A percentile compares a stretch with the other conserved stretches of the same genome.
Conservation (phyloP, 1,140 invertebrate genomes). For the Aphidius ervi region DNA sequence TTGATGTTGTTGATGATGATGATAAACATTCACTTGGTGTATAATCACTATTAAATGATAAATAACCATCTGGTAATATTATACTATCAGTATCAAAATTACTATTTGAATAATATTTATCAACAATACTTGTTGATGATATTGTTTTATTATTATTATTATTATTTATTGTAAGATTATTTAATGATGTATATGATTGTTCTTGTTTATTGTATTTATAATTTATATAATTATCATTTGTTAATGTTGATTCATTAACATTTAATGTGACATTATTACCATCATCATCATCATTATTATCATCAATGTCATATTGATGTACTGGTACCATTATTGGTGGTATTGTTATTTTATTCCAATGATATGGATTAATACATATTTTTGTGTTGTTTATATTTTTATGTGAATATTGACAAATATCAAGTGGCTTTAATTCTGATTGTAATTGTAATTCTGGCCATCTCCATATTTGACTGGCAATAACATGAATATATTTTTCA, state of each 20-base stretch:
- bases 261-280: constrained; percentile 64
- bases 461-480: constrained; percentile 96
- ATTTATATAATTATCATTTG: constrained; percentile 30
- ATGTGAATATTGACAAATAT: constrained; percentile 92
- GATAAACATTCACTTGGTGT: constrained; percentile 45
- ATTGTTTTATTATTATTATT: no score
- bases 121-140: constrained; percentile 49
- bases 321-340: constrained; percentile 93
- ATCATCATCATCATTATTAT: constrained; percentile 86
- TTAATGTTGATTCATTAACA: constrained; percentile 49
- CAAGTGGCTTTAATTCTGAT: constrained; percentile 94
- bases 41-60: constrained; percentile 71
- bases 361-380: constrained; percentile 98
- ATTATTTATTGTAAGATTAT: no score
- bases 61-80: constrained; percentile 90
- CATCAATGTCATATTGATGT: constrained; percentile 87
- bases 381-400: constrained; percentile 91
- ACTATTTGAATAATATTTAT: constrained; percentile 56
- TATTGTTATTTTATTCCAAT: constrained; percentile 92
- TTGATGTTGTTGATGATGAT: no score
- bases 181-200: no score
- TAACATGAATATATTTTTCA: constrained; percentile 95
- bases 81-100: constrained; percentile 64
- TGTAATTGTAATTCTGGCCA: constrained; percentile 98
- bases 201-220: no score